Evolutionary conservation across 2,113 vertebrate genomes (phyloP).

Genomic region (Anarhynchus alexandrinus): DNA sequence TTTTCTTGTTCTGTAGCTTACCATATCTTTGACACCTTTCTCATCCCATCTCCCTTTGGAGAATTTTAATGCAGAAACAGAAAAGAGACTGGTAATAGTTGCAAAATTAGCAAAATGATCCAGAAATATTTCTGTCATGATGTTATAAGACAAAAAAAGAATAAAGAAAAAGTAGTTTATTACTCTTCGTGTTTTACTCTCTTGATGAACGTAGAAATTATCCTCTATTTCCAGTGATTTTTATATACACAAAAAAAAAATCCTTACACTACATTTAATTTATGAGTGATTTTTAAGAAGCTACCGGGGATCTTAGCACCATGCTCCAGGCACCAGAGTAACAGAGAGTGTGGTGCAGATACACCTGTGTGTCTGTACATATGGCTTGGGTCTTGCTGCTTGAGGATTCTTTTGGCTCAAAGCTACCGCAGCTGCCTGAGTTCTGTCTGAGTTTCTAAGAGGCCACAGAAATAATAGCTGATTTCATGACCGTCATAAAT

Average conservation of each 20-base stretch:
- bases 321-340: not conserved
- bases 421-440: not conserved
- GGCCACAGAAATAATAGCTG: not conserved
- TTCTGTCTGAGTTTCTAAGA: not conserved
- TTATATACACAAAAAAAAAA: not conserved
- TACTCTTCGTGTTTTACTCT: not conserved
- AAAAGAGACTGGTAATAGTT: not conserved
- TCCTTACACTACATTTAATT: not conserved
- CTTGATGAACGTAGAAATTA: not conserved
- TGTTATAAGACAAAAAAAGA: not conserved
- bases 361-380: not conserved
- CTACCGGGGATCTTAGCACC: not conserved
- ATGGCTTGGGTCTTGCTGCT: not conserved
- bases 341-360: not conserved
- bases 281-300: not conserved
- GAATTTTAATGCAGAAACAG: not conserved
- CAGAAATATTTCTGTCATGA: not conserved
- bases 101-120: not conserved
- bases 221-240: not conserved
- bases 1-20: not conserved
- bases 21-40: not conserved
- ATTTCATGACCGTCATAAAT: not conserved
- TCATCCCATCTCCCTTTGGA: not conserved
- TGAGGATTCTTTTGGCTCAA: not conserved
- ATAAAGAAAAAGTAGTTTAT: not conserved